These are phyloP conservation scores for Petroica traversi DNA, from an alignment of 2,113 vertebrate species.

Conservation along the genomic window DNA sequence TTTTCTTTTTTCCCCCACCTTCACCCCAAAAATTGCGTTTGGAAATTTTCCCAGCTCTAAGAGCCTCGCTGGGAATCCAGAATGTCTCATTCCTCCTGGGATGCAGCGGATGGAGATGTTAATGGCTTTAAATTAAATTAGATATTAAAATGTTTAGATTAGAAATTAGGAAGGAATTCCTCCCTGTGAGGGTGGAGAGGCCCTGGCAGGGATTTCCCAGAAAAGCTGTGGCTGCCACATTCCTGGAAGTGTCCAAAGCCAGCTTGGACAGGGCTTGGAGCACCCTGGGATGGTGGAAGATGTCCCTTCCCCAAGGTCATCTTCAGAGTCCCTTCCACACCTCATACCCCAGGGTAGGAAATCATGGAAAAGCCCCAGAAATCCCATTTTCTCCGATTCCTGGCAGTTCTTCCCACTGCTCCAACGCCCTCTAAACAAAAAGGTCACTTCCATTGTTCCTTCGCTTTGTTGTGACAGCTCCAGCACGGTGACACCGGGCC, in stretches of 20 bases:
- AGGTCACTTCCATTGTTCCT: background rate
- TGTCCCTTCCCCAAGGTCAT: background rate
- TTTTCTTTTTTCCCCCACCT: background rate
- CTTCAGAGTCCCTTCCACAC: background rate
- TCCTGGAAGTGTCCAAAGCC: background rate
- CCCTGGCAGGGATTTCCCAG: background rate
- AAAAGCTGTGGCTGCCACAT: background rate
- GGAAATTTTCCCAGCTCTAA: background rate
- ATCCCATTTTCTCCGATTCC: background rate
- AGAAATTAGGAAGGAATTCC: background rate
- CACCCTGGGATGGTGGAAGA: background rate
- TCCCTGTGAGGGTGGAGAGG: background rate
- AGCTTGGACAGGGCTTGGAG: background rate
- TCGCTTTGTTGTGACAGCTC: background rate
- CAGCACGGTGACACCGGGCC: background rate
- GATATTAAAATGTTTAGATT: background rate
- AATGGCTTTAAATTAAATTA: background rate
- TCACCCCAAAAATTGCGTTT: rapidly evolving
- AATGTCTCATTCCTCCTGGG: background rate
- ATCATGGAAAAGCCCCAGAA: background rate
- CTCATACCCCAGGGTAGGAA: background rate
- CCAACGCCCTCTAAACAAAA: background rate
- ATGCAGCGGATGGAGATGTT: rapidly evolving
- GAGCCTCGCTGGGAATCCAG: background rate
- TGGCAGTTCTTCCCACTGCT: background rate